Evolutionary conservation across 1,140 invertebrate genomes (phyloP), one percentile per base, ranked within the genome.

Genomic region (Onthophagus taurus): DNA sequence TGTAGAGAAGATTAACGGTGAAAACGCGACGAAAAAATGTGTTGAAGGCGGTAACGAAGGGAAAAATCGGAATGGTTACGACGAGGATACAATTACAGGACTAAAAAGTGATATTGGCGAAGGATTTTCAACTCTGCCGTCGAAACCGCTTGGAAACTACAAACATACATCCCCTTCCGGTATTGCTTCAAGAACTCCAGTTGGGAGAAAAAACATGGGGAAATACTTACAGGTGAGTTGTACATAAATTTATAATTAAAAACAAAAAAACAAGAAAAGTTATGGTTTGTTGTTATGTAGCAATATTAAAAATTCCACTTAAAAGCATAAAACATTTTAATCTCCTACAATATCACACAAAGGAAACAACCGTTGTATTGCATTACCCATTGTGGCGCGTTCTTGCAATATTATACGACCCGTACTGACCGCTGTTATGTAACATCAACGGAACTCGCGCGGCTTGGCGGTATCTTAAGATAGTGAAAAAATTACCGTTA

Each of bases 111-210:
- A 14, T 17, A 34, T 11, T 12, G 13, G 20, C 12, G 36, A 38
- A 19, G 17, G 41, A 11, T 29, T n/a, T 33, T 20, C 30, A 13
- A 26, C n/a, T 19, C 16, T 39, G 13, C 18, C 33, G 12, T 44
- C 54, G 17, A 50, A 51, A 42, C 61, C 61, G 14, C 50, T 64
- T 13, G 61, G 60, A 3, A 58, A 50, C 42, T 64, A 62, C 37
- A 47, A 61, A 44, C 60, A 64, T 39, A 53, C 49, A 14, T 57
- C 54, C n/a, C 43, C 54, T n/a, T 55, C 53, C 12, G 61, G 60
- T 7, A 64, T 64, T 18, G 59, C 60, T 17, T 62, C 60, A 4
- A 59, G 61, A 45, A 62, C 55, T 14, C 61, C 60, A 4, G 60
- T 60, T 9, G 61, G 61, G 6, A 52, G 61, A 31, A 64, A 61